Percentiles rank a stretch among this genome's conserved stretches.
Evolutionary conservation across 2,888 invertebrate genomes (phyloP).

Genomic region (Netelia inedita): DNA sequence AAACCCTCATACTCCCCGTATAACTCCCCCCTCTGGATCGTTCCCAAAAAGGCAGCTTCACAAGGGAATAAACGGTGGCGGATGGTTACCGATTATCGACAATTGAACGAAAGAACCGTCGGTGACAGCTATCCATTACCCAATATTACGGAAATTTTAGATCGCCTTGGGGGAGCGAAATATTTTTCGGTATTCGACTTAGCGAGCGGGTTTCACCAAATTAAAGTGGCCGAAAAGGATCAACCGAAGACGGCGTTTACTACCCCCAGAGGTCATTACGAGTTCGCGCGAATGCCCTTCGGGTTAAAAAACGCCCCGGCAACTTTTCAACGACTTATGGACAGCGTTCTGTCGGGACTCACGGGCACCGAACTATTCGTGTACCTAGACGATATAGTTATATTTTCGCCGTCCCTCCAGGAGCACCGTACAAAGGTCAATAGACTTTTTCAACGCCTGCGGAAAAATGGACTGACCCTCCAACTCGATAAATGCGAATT

Average conservation of each 20-base stretch:
- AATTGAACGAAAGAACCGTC: neutral
- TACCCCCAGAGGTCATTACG: conserved; percentile 35
- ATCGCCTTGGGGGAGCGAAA: conserved; percentile 66
- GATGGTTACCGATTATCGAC: neutral
- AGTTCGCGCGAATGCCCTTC: conserved; percentile 5
- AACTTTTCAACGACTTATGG: conserved; percentile 22
- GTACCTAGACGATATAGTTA: conserved; percentile 11
- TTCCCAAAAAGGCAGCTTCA: neutral
- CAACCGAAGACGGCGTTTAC: conserved; percentile 52
- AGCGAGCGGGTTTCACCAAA: conserved; percentile 72
- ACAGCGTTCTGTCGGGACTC: conserved; percentile 9
- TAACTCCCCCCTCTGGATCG: neutral
- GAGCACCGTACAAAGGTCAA: neutral
- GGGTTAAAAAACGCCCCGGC: conserved; percentile 25
- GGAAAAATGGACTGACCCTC: neutral
- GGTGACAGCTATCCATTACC: neutral
- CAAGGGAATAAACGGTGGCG: neutral
- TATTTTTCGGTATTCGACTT: conserved; percentile 73
- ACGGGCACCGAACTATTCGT: conserved; percentile 24
- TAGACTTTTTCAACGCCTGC: neutral
- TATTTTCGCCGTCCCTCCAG: neutral
- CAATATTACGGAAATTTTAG: conserved; percentile 19
- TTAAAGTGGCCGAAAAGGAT: conserved; percentile 53
- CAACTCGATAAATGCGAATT: neutral
- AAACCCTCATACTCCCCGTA: neutral